phyloP scores from a whole-genome alignment of 2,888 invertebrate genomes.

The Podabrus alpinus region DNA sequence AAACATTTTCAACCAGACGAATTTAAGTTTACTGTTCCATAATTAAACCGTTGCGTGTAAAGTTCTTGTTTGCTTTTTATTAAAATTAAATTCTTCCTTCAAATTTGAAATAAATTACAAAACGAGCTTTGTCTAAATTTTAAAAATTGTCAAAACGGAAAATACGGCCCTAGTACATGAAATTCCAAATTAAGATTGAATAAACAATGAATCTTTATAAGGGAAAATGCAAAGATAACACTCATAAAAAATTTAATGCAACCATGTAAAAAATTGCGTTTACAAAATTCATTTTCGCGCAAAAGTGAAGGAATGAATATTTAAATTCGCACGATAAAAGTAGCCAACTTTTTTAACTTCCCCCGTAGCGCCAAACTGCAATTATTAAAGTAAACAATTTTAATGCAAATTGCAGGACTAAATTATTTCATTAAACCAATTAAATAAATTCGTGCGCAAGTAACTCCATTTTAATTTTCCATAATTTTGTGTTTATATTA shows the following conservation, averaged over 20 bases:
- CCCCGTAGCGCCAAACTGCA: not conserved
- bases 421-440: not conserved
- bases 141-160: not conserved
- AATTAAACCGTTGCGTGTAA: not conserved
- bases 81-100: not conserved
- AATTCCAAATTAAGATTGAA: not conserved
- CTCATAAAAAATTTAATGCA: conserved; percentile 3
- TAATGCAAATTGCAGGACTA: not conserved
- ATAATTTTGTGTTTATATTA: not conserved
- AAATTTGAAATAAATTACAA: not conserved
- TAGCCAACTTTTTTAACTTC: not conserved
- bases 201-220: conserved; percentile 1
- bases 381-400: not conserved
- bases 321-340: not conserved
- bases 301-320: not conserved
- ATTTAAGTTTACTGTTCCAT: conserved; percentile 2
- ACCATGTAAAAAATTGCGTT: not conserved
- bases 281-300: conserved; percentile 1
- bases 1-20: not conserved
- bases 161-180: not conserved
- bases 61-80: not conserved
- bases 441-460: not conserved
- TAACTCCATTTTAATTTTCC: not conserved
- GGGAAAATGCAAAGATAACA: conserved; percentile 2
- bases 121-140: not conserved